Evolutionary conservation across 2,888 invertebrate species (phyloP).

Genomic region (Synergus japonicus): DNA sequence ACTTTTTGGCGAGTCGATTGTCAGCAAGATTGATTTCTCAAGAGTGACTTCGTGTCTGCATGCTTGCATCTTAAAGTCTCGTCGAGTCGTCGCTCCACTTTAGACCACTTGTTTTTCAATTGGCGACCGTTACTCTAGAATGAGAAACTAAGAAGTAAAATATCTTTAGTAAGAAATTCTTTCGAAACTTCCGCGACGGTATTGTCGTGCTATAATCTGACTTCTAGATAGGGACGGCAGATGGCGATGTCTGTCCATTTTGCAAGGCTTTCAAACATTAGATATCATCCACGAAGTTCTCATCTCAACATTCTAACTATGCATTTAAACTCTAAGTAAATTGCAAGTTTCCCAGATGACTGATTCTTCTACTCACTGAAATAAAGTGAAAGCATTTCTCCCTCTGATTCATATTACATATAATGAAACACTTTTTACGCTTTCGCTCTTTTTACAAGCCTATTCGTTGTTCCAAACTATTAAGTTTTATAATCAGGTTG

Average conservation of each 20-base stretch:
- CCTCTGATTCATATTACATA: neutral
- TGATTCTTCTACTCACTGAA: neutral
- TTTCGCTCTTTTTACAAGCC: neutral
- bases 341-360: neutral
- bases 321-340: neutral
- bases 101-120: conserved; percentile 15
- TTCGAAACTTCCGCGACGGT: conserved; percentile 17
- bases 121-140: neutral
- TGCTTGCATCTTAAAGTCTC: conserved; percentile 27
- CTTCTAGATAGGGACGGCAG: conserved; percentile 54
- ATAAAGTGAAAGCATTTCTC: conserved; percentile 33
- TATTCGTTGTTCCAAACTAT: neutral
- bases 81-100: conserved; percentile 8
- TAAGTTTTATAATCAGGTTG: neutral
- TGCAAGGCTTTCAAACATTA: conserved; percentile 10
- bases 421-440: conserved; percentile 1
- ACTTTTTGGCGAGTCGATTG: conserved; percentile 8
- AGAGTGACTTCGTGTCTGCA: conserved; percentile 29
- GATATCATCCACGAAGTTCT: neutral
- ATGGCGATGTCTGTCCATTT: conserved; percentile 58
- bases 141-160: neutral
- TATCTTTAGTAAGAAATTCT: conserved; percentile 3
- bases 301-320: neutral
- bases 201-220: conserved; percentile 9
- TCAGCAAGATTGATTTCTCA: conserved; percentile 32